Evolutionary conservation across 2,888 invertebrate species (phyloP).

Genomic region (Patella caerulea): DNA sequence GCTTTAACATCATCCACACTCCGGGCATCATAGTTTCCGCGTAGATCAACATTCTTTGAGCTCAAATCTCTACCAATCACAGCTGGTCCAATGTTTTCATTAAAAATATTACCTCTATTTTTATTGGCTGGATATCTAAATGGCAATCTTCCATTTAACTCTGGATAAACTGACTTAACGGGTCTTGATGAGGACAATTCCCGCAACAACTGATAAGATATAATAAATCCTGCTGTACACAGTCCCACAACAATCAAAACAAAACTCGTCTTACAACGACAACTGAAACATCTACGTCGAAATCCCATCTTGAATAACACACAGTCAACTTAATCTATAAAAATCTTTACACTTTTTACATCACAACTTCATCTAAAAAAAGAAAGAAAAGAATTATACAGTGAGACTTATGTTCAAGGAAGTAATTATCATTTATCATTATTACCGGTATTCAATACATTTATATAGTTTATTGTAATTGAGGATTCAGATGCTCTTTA

Average conservation of each 20-base stretch:
- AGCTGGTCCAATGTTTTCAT: background rate
- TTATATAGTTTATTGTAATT: too few relatives aligned
- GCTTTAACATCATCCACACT: conserved; percentile 32
- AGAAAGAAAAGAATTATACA: too few relatives aligned
- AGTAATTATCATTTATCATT: too few relatives aligned
- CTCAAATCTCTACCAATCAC: background rate
- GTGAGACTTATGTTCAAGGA: too few relatives aligned
- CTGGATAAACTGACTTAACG: background rate
- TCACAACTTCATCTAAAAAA: too few relatives aligned
- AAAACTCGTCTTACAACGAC: conserved; percentile 5
- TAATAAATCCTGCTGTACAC: background rate
- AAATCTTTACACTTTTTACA: too few relatives aligned
- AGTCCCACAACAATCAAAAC: background rate
- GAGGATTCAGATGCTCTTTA: too few relatives aligned
- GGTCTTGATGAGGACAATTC: background rate
- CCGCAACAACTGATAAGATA: background rate
- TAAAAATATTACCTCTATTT: background rate
- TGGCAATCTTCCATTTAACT: background rate
- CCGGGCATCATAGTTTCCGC: conserved; percentile 28
- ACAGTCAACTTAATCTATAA: too few relatives aligned
- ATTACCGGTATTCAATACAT: too few relatives aligned
- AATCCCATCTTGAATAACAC: conserved; percentile 7
- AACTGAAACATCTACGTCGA: conserved; percentile 11
- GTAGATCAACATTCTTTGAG: background rate
- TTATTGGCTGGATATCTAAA: background rate